Evolutionary conservation across 1,140 invertebrate species (phyloP), one percentile per base, ranked within the genome.

Genomic region (Aphelenchoides besseyi): DNA sequence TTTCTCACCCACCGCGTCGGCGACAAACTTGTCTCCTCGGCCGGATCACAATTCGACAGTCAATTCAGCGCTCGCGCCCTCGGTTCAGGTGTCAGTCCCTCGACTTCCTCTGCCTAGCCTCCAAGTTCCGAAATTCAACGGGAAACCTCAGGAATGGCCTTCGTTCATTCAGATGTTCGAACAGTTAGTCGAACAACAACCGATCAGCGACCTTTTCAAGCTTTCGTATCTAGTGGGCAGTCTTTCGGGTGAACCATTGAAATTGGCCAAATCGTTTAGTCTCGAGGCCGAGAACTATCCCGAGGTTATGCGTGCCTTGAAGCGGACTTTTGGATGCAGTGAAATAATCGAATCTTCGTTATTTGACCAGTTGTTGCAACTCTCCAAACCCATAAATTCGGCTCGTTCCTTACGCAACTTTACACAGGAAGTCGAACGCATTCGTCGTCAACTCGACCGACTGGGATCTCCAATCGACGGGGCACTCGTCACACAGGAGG

Each of bases 121-220:
- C 12, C 12, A 48, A 48, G 12, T 23, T 23, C 12, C 23, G 41
- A 12, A 48, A 48, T 48, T 48, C 41, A 23, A 23, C 41, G 41
- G 41, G 41, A 48, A 48, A 26, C 77, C 80, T 54, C 71, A 70
- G 18, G 82, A 77, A n/a, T 77, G 76, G 36, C 82, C 82, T 32
- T 75, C 78, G 36, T 81, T 74, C 30, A 73, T 55, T 83, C 82
- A 83, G 16, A 69, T 28, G 5, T 48, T 48, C 41, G 41, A 48
- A 48, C 12, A 16, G 12, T 23, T 48, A 12, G 41, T 48, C 12
- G 41, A 48, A 12, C 23, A 12, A 23, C 41, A 48, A 23, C 41
- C 41, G 41, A 48, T 48, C 41, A 48, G 41, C 41, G 41, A 48
- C 41, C 12, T 48, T 23, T 23, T 16, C 12, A 48, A 48, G 41